Evolutionary conservation across 2,797 vertebrate species (phyloP).

Genomic region (Xerus rutilus): DNA sequence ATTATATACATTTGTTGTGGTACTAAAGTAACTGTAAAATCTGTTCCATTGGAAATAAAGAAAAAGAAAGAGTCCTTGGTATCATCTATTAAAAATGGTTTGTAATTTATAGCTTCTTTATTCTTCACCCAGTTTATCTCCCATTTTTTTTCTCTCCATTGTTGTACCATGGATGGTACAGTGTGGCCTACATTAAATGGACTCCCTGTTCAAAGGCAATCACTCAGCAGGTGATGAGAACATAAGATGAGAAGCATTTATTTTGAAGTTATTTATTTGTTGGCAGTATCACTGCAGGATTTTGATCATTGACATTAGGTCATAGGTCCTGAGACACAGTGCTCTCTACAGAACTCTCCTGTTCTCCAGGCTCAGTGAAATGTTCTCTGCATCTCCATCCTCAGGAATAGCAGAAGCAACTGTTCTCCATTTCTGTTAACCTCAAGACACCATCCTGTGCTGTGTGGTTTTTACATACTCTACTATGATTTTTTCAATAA

Average conservation of each 20-base stretch:
- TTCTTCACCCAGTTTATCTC: background rate
- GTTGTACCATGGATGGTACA: no score
- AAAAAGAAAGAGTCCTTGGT: background rate
- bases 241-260: background rate
- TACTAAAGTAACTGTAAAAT: background rate
- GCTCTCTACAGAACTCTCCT: background rate
- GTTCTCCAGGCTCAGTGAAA: background rate
- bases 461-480: background rate
- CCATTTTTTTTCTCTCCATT: background rate
- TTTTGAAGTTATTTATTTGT: background rate
- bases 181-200: background rate
- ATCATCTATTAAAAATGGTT: background rate
- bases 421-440: background rate
- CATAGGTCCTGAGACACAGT: fast-evolving
- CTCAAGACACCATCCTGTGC: background rate
- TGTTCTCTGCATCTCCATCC: fast-evolving
- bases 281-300: background rate
- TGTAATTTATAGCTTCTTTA: background rate
- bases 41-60: background rate
- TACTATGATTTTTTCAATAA: background rate
- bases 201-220: background rate
- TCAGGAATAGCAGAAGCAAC: background rate
- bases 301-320: background rate
- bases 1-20: background rate
- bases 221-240: background rate